Evolutionary conservation across 92 coral and sea anemone genomes (phyloP), one percentile per base, ranked within the genome.

Genomic region (Zoanthus sociatus): DNA sequence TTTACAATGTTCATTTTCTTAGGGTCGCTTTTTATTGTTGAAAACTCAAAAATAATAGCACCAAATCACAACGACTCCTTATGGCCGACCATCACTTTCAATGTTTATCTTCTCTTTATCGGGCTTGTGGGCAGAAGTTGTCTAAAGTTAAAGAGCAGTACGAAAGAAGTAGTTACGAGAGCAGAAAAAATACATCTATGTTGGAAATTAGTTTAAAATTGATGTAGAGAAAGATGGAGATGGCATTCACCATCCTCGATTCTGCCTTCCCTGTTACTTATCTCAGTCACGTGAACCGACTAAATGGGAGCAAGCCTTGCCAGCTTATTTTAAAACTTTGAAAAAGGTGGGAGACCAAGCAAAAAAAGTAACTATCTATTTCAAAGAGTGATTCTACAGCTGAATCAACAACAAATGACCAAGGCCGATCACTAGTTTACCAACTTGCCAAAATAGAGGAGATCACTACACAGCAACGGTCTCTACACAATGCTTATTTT

Each of bases 231-330:
- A 74, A 74, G 78, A 74, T 56, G 37, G 5, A 74, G 32, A 74
- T 74, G 78, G 60, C 78, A 42, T 74, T 74, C 78, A 74, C 58
- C 78, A 61, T 74, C 60, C 78, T 74, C 78, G 78, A 74, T n/a
- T 74, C 30, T 74, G 78, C 75, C 31, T 70, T 47, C 78, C 78
- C 60, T 74, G 78, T 74, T 74, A 74, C 78, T 48, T 74, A 15
- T 11, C 44, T 5, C 78, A 74, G 33, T 74, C 78, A 74, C 78
- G 78, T 37, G 56, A 74, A 74, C 31, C 78, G 51, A 56, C 51
- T 31, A 42, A 74, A 48, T 74, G 78, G 78, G 78, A 74, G 78
- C 78, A 73, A 17, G 18, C 45, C 78, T 14, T 73, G 78, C 78
- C 37, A 50, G 20, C 46, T 73, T 73, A 26, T 73, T 73, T 73